Percentiles rank a stretch among this genome's conserved stretches.
Evolutionary conservation across 2,797 vertebrate genomes (phyloP).

Genomic region (Carapus acus): DNA sequence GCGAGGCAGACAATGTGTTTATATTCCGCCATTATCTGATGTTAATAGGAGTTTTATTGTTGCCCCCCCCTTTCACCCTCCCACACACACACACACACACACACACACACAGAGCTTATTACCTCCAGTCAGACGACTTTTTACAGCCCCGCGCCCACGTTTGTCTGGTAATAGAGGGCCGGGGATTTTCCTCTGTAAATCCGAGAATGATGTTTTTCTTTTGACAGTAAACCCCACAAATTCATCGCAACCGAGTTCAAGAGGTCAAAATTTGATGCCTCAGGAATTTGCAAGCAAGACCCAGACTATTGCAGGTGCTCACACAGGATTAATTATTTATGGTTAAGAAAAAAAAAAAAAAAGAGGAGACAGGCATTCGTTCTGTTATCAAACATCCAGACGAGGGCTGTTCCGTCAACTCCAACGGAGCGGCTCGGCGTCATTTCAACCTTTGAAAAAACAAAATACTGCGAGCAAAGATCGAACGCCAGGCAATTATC

Average conservation of each 20-base stretch:
- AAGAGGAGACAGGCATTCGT: background rate
- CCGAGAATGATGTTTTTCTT: background rate
- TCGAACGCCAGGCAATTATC: too few species aligned
- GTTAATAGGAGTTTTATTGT: constrained; percentile 18
- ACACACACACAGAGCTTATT: too few species aligned
- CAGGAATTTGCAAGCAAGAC: background rate
- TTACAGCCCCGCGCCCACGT: constrained; percentile 5
- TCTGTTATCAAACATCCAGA: background rate
- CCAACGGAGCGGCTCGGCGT: too few species aligned
- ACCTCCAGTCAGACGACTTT: constrained; percentile 28
- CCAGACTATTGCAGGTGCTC: background rate
- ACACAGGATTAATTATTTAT: background rate
- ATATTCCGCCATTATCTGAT: constrained; percentile 21
- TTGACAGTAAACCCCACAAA: background rate
- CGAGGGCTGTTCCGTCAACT: background rate
- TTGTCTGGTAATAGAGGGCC: constrained; percentile 5
- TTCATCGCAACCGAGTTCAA: background rate
- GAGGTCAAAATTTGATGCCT: background rate
- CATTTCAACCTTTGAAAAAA: too few species aligned
- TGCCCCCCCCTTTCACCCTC: constrained; percentile 16
- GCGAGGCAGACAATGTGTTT: constrained; percentile 24
- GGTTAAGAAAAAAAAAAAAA: background rate
- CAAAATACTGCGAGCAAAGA: too few species aligned
- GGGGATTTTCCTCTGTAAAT: constrained; percentile 2
- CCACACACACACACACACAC: too few species aligned